Percentiles rank a stretch among this genome's conserved stretches.
Conservation (phyloP, 2,888 invertebrate genomes). For the Ptychoptera albimana region DNA sequence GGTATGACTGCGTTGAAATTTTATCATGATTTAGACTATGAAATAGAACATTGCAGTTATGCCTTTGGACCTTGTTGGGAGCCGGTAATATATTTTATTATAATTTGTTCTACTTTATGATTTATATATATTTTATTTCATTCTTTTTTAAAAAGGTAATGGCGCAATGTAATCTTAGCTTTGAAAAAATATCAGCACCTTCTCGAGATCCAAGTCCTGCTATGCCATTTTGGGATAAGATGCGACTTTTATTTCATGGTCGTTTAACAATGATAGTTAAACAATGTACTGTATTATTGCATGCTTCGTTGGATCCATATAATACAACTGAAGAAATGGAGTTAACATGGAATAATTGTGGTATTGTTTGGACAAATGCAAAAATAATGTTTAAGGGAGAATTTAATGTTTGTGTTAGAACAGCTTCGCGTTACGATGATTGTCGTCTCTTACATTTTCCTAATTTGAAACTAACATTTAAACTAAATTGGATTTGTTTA, state of each 20-base stretch:
- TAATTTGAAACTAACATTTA: constrained; percentile 64
- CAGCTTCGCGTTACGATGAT: constrained; percentile 98
- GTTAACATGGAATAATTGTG: constrained; percentile 83
- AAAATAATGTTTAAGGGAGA: constrained; percentile 86
- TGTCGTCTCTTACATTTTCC: constrained; percentile 86
- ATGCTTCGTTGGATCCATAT: constrained; percentile 94
- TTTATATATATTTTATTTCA: neutral
- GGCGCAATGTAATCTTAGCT: constrained; percentile 39
- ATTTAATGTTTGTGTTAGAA: constrained; percentile 79
- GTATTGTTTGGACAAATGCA: constrained; percentile 92
- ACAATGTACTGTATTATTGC: constrained; percentile 78
- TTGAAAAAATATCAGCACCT: constrained; percentile 74
- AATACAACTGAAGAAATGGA: constrained; percentile 99
- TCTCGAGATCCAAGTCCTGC: constrained; percentile 88
- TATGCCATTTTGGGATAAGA: constrained; percentile 95
- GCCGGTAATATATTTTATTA: constrained; percentile 57
- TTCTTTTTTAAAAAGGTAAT: constrained; percentile 13
- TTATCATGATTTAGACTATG: constrained; percentile 94
- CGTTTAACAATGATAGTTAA: constrained; percentile 75
- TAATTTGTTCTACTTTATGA: constrained; percentile 43
- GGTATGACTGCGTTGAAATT: constrained; percentile 92
- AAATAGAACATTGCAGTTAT: constrained; percentile 74
- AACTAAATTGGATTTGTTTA: constrained; percentile 79
- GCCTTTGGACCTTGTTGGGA: constrained; percentile 99
- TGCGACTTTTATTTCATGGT: constrained; percentile 82